Conservation (phyloP, 2,888 invertebrate species). For the Neoscelio sp. region DNA sequence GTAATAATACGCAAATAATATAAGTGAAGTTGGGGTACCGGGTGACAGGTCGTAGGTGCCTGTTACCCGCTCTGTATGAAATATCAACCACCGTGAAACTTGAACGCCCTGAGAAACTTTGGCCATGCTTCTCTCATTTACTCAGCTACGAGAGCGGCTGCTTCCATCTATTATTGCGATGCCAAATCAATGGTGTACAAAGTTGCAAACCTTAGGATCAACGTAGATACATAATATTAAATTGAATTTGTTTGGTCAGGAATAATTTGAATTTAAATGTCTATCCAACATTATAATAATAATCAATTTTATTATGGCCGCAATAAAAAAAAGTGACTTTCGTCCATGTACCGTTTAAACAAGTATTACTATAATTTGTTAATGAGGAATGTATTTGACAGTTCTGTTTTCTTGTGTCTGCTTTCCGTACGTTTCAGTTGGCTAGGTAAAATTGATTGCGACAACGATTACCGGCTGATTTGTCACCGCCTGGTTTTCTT, state of each 20-base stretch:
- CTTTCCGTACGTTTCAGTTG: slow-evolving; percentile 4
- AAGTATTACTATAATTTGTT: too few relatives aligned
- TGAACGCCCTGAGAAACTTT: slow-evolving; percentile 83
- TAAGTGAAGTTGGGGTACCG: slow-evolving; percentile 77
- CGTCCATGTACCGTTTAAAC: too few relatives aligned
- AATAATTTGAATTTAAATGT: too few relatives aligned
- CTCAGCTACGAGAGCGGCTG: slow-evolving; percentile 37
- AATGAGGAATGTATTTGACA: too few relatives aligned
- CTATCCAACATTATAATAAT: too few relatives aligned
- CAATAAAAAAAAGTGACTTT: too few relatives aligned
- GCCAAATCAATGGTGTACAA: slow-evolving; percentile 28
- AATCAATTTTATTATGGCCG: too few relatives aligned
- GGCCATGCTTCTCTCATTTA: slow-evolving; percentile 65
- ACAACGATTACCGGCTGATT: slow-evolving; percentile 57
- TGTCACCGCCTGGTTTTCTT: slow-evolving; percentile 60
- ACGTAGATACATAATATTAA: too few relatives aligned
- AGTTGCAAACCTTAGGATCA: too few relatives aligned
- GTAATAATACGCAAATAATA: slow-evolving; percentile 78
- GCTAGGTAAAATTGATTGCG: slow-evolving; percentile 57
- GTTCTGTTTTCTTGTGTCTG: not conserved
- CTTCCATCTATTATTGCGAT: slow-evolving; percentile 40
- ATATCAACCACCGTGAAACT: slow-evolving; percentile 83
- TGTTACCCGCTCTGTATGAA: slow-evolving; percentile 82
- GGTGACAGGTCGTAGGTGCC: slow-evolving; percentile 73
- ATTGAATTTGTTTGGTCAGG: too few relatives aligned